Percentiles rank a stretch among this genome's conserved stretches.
phyloP scores from a whole-genome alignment of 1,140 invertebrate species.

The honey bee (Apis mellifera) region DNA sequence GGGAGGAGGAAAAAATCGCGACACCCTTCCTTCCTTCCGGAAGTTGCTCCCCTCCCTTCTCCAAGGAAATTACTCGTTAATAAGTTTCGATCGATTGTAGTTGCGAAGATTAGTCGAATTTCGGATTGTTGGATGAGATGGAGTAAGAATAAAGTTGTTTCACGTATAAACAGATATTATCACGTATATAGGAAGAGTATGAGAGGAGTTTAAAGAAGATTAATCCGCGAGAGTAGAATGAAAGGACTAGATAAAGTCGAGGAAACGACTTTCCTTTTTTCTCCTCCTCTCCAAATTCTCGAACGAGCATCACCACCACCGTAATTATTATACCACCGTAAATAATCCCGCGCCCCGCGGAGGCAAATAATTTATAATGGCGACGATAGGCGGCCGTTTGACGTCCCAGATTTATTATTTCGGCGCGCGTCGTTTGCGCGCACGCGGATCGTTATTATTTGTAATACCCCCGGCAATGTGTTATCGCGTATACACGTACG shows the following conservation, averaged over 20 bases:
- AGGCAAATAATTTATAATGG: constrained; percentile 38
- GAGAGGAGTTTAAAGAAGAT: background rate
- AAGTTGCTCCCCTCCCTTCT: background rate
- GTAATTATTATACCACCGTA: constrained; percentile 22
- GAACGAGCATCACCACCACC: background rate
- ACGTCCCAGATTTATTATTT: constrained; percentile 57
- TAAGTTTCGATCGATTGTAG: no score
- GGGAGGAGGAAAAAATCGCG: constrained; percentile 45
- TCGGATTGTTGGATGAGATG: no score
- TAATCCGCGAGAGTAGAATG: no score
- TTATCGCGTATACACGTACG: constrained; percentile 46
- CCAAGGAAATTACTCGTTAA: no score
- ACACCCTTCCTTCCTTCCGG: background rate
- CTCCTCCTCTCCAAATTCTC: background rate
- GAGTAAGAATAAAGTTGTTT: no score
- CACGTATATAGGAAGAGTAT: background rate
- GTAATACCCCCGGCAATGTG: constrained; percentile 54
- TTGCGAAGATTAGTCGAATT: no score
- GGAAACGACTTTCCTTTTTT: no score
- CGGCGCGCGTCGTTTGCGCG: constrained; percentile 40
- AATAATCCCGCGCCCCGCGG: constrained; percentile 14
- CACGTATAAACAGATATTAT: no score
- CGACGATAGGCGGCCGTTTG: constrained; percentile 46
- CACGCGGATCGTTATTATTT: constrained; percentile 57
- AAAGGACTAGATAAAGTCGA: no score